A percentile compares a stretch with the other conserved stretches of the same genome.
These are phyloP conservation scores for Coracopsis vasa DNA, from an alignment of 2,113 vertebrate species.

Conservation along the genomic window DNA sequence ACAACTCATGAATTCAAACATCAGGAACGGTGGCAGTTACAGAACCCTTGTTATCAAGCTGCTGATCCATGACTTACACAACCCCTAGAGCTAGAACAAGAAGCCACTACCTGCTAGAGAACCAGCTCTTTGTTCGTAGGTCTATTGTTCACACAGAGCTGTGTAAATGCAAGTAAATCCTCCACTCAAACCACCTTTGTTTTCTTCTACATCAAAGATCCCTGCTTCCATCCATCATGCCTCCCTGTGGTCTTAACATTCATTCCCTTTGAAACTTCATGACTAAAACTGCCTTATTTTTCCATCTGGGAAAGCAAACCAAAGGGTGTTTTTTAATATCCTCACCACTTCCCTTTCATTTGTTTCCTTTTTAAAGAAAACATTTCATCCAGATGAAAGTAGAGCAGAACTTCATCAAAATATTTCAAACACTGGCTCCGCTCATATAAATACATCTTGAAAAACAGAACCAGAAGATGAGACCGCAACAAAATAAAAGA, in stretches of 20 bases:
- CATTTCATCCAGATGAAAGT: slow-evolving; percentile 40
- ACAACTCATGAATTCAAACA: not conserved
- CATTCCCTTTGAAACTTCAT: not conserved
- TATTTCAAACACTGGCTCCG: slow-evolving; percentile 38
- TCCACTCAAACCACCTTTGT: not conserved
- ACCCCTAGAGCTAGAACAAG: not conserved
- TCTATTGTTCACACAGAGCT: not conserved
- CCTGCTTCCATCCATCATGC: not conserved
- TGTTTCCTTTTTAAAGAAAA: slow-evolving; percentile 47
- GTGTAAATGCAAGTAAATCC: not conserved
- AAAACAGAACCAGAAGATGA: slow-evolving; percentile 1
- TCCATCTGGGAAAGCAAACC: slow-evolving; percentile 8
- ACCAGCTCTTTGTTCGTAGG: not conserved
- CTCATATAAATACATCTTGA: slow-evolving; percentile 37
- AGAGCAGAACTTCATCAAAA: slow-evolving; percentile 31
- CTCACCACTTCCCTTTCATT: slow-evolving; percentile 29
- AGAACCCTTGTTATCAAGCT: not conserved
- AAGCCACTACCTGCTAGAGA: not conserved
- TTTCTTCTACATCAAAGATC: not conserved
- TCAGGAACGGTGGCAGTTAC: not conserved
- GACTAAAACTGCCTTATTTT: not conserved
- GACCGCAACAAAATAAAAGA: not conserved
- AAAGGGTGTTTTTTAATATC: not conserved
- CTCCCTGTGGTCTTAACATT: not conserved
- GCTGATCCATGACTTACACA: not conserved